Evolutionary conservation across 2,888 invertebrate species (phyloP), one percentile per base, ranked within the genome.

Genomic region (Erebia palarica): DNA sequence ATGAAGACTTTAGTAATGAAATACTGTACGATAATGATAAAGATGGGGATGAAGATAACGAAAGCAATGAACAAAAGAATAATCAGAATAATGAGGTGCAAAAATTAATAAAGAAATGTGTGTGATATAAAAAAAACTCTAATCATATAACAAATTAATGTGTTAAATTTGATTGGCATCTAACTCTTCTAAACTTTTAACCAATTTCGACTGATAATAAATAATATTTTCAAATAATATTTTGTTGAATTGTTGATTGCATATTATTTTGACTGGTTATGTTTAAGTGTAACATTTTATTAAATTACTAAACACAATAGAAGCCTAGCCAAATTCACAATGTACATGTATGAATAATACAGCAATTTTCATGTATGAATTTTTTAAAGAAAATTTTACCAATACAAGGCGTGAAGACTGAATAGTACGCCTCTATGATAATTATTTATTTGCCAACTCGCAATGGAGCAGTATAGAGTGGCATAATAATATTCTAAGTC

Each of bases 141-240:
- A 70, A 70, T 53, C 59, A 57, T 36, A 71, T 71, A 75, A 72
- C 70, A 61, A 67, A 66, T 63, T 63, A 61, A 69, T 65, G 61
- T 63, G 70, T 79, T 77, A 64, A 73, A 74, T 70, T 75, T 80
- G 80, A 88, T 88, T 87, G 88, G 87, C 88, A 47, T 87, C 88
- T 88, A 88, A 89, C 84, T 73, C 51, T 21, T 49, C 14, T 49
- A 61, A 55, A 60, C 60, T 70, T 72, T 42, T 65, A 53, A 53
- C 55, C n/a, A 10, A 16, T 2, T 53, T 36, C 42, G 16, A 59
- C 59, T 42, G 59, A 67, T 36, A 18, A 47, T 61, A 61, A 42
- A 58, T 36, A 36, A 36, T 36, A 36, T 36, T 36, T 36, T 36
- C 7, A 7, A 36, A 7, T 7, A n/a, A 16, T 55, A 16, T 10